Evolutionary conservation across 1,140 invertebrate species (phyloP), one percentile per base, ranked within the genome.

Genomic region (Daktulosphaira vitifoliae): DNA sequence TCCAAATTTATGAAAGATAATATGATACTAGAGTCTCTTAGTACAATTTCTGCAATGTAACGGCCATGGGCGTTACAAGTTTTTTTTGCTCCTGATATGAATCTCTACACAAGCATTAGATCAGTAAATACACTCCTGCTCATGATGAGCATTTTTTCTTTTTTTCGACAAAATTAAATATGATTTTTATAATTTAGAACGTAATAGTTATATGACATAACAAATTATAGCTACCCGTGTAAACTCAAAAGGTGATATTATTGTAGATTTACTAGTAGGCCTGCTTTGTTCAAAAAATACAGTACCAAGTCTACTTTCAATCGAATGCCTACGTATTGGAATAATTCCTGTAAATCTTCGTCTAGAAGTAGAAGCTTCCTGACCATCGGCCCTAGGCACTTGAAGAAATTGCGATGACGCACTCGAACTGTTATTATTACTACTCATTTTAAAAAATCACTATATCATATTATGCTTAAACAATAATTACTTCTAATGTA

Each of bases 191-290:
- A n/a, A n/a, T n/a, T n/a, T n/a, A n/a, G n/a, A n/a, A n/a, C n/a
- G n/a, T n/a, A n/a, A n/a, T n/a, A n/a, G n/a, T n/a, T n/a, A n/a
- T n/a, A n/a, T n/a, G n/a, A n/a, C n/a, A n/a, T n/a, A n/a, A n/a
- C n/a, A n/a, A n/a, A n/a, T n/a, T n/a, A n/a, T n/a, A n/a, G 16
- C 16, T 62, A 62, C 56, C 56, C 39, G 26, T 48, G 18, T 62
- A 62, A 62, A 42, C 29, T 39, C 56, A 46, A 22, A 8, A 48
- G 56, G 56, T 62, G 56, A 25, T 29, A 16, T 62, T 46, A 62
- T 48, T 2, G 56, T 62, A 3, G 56, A 62, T 62, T 62, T 62
- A 29, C 56, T 62, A 33, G 56, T 62, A 8, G 56, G 56, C 20
- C 56, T 46, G 44, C 42, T 62, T 22, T 25, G 56, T 37, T 46